Percentiles rank a stretch among this genome's conserved stretches.
Conservation (phyloP, 2,888 invertebrate species). For the Timema cristinae region DNA sequence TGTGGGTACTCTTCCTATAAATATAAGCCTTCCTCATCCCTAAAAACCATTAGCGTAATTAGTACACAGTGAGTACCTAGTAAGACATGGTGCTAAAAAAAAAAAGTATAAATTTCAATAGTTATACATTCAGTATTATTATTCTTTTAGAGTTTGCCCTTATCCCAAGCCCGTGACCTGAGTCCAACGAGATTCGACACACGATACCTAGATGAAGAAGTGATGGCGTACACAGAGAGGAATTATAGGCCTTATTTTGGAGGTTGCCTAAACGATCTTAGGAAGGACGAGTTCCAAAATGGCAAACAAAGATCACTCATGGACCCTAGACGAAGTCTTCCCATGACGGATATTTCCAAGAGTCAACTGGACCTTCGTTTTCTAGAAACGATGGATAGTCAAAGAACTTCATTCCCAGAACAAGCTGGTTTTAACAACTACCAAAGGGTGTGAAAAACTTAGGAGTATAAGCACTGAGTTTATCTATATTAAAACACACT, state of each 20-base stretch:
- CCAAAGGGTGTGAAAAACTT: constrained; percentile 28
- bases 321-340: constrained; percentile 19
- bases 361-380: constrained; percentile 21
- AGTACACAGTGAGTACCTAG: too few species aligned
- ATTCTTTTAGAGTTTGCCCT: constrained; percentile 50
- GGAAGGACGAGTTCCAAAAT: constrained; percentile 23
- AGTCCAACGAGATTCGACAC: constrained; percentile 49
- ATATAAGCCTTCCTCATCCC: too few species aligned
- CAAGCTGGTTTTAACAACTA: constrained; percentile 22
- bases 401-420: constrained; percentile 24
- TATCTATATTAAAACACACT: too few species aligned
- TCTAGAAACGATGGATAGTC: constrained; percentile 22
- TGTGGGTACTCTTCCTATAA: too few species aligned
- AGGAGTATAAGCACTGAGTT: not conserved
- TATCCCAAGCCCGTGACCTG: constrained; percentile 47
- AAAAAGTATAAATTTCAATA: too few species aligned
- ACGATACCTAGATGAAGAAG: constrained; percentile 40
- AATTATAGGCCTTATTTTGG: constrained; percentile 18
- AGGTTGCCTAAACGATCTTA: constrained; percentile 20
- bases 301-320: constrained; percentile 12
- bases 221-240: constrained; percentile 20
- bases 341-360: constrained; percentile 18
- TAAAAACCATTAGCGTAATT: too few species aligned
- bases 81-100: too few species aligned
- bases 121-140: too few species aligned